Base-by-base conservation (phyloP, 2,888 invertebrate genomes). In the Homarus gammarus region DNA sequence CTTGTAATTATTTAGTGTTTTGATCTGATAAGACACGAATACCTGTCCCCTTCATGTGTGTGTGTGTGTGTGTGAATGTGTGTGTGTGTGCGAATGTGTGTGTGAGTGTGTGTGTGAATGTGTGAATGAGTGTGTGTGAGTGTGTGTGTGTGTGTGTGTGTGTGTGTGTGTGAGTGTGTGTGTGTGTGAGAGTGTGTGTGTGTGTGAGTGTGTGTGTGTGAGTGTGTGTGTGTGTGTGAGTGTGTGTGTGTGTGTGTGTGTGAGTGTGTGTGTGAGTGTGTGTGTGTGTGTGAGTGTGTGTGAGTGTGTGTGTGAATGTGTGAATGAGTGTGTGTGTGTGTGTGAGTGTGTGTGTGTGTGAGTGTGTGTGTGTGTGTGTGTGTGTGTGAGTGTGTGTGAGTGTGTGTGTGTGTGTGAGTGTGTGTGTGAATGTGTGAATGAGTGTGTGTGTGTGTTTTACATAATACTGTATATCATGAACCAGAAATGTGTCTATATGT, bases 51-150 rank as follows among this genome's bases (percentile, higher is more conserved):
- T 36, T 3, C 15, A n/a, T 72, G 22, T 72, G 40, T 33, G 18
- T 5, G 40, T 15, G 22, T 12, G 22, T 36, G 22, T 5, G 27
- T 70, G 36, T 70, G 36, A 70, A 0, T 15, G 12, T 56, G 10
- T 61, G 61, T 61, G 61, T 61, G 61, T 61, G 61, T 61, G 61
- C 61, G 61, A 61, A n/a, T 72, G 22, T 72, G 40, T 33, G 18
- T 5, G 40, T 15, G 22, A 12, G 22, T 36, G 22, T 5, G 61
- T 61, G 61, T 61, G 8, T 8, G 61, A 61, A 56, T 56, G 56
- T 56, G 56, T 56, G 56, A n/a, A n/a, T n/a, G n/a, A n/a, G 22
- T 72, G 40, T 33, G 18, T 5, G 40, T 15, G 22, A 12, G 22
- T 36, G 22, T n/a, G n/a, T n/a, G n/a, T n/a, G n/a, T n/a, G n/a